Conservation (phyloP, 2,888 invertebrate species). For the Clostera curtula region DNA sequence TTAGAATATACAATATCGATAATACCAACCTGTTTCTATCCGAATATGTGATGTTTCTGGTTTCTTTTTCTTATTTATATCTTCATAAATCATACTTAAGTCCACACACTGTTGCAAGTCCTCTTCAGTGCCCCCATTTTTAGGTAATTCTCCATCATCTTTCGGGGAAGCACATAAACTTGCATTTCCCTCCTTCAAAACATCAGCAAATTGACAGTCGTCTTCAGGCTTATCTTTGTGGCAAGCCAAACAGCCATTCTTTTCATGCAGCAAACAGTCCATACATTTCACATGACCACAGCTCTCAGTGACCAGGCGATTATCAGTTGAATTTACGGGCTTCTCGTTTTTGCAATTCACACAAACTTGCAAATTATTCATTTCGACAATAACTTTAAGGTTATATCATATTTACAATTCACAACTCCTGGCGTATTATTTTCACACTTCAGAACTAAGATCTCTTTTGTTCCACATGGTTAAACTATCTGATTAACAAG, state of each 20-base stretch:
- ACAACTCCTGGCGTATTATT: too few relatives aligned
- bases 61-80: slow-evolving; percentile 42
- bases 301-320: slow-evolving; percentile 80
- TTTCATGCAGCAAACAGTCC: slow-evolving; percentile 80
- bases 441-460: slow-evolving; percentile 17
- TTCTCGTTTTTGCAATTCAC: slow-evolving; percentile 76
- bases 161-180: slow-evolving; percentile 18
- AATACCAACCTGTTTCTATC: slow-evolving; percentile 43
- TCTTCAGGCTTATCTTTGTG: slow-evolving; percentile 21
- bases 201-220: slow-evolving; percentile 14
- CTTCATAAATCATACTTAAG: slow-evolving; percentile 22
- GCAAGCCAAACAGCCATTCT: slow-evolving; percentile 77
- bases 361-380: slow-evolving; percentile 69
- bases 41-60: slow-evolving; percentile 56
- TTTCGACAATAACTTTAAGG: slow-evolving; percentile 39
- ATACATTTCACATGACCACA: slow-evolving; percentile 87
- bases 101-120: slow-evolving; percentile 11
- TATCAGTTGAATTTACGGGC: slow-evolving; percentile 68
- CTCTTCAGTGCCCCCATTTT: slow-evolving; percentile 14
- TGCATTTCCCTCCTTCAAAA: slow-evolving; percentile 14
- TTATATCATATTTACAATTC: slow-evolving; percentile 20
- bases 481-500: too few relatives aligned
- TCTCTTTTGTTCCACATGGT: too few relatives aligned
- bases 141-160: slow-evolving; percentile 18
- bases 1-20: slow-evolving; percentile 1